Evolutionary conservation across 2,888 invertebrate species (phyloP), one percentile per base, ranked within the genome.

Genomic region (Petrolisthes cinctipes): DNA sequence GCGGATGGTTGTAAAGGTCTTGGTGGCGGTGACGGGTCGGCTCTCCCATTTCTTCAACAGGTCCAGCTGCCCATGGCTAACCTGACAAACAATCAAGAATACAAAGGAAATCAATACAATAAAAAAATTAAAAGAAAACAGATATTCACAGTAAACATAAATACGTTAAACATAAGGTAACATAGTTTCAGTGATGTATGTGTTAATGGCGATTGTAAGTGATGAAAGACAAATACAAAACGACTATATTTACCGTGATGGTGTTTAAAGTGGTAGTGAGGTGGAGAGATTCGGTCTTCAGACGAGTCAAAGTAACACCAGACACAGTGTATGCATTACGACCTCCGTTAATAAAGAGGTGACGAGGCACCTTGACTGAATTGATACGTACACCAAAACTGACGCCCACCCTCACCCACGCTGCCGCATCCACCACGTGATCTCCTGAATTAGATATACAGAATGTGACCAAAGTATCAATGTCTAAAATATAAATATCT

Each of bases 251-350:
- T 71, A 71, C 71, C 71, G 71, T 71, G 20, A 71, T 71, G 20
- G 20, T 7, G 71, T 71, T 71, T 17, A 71, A 7, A n/a, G 71
- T 20, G 20, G 71, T n/a, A 20, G 71, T 71, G 71, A 71, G 1
- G 20, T 23, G 37, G 83, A 83, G 23, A 14, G 57, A 83, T 56
- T 5, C n/a, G 57, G 83, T 75, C 23, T n/a, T 56, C 73, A 83
- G 11, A 17, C 57, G 73, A 23, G 23, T 83, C 73, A 83, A 83
- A 37, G 83, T 56, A 14, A 75, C 83, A 4, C 37, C 56, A 5
- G 37, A 20, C 23, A 83, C 17, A 2, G 17, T 75, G 83, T 83
- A 83, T 57, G 57, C 56, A 6, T 51, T 23, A 17, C 57, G 11
- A 56, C 54, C 37, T 5, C 56, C 23, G 11, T 73, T 83, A 17